These are phyloP conservation scores for Brenthis daphne DNA, from an alignment of 2,888 invertebrate genomes.

Conservation along the genomic window DNA sequence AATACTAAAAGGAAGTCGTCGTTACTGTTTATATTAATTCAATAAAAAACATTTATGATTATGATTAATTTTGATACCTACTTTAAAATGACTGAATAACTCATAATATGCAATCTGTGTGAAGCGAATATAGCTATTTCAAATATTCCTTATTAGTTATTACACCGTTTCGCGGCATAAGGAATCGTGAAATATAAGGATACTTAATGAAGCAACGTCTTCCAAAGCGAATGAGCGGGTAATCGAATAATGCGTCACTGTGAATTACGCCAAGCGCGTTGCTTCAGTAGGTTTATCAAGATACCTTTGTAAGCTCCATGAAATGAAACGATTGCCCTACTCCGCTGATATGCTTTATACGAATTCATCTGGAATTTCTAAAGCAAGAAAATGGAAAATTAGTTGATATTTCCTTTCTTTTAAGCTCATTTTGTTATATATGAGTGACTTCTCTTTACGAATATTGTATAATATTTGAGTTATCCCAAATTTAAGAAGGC, in stretches of 20 bases:
- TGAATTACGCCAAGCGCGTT: constrained; percentile 21
- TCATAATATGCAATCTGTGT: too few species aligned
- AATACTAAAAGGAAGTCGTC: too few species aligned
- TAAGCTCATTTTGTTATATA: background rate
- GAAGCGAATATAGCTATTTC: background rate
- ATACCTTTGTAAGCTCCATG: constrained; percentile 26
- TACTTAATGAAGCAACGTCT: constrained; percentile 27
- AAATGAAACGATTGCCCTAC: constrained; percentile 24
- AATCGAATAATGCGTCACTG: constrained; percentile 31
- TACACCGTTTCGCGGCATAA: background rate
- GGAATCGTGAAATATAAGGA: constrained; percentile 6
- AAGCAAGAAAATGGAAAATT: constrained; percentile 2
- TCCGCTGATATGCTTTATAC: constrained; percentile 13
- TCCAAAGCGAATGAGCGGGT: constrained; percentile 25
- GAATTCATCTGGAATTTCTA: constrained; percentile 7
- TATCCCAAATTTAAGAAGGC: too few species aligned
- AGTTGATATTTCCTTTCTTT: background rate
- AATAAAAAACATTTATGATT: too few species aligned
- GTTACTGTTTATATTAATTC: too few species aligned
- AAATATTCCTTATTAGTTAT: background rate
- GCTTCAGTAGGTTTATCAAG: constrained; percentile 19
- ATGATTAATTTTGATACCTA: too few species aligned
- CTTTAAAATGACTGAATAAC: too few species aligned
- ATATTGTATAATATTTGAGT: too few species aligned
- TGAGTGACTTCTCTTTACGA: too few species aligned